These are phyloP conservation scores for Nipponia nippon DNA, from an alignment of 2,113 vertebrate species.

Conservation along the genomic window DNA sequence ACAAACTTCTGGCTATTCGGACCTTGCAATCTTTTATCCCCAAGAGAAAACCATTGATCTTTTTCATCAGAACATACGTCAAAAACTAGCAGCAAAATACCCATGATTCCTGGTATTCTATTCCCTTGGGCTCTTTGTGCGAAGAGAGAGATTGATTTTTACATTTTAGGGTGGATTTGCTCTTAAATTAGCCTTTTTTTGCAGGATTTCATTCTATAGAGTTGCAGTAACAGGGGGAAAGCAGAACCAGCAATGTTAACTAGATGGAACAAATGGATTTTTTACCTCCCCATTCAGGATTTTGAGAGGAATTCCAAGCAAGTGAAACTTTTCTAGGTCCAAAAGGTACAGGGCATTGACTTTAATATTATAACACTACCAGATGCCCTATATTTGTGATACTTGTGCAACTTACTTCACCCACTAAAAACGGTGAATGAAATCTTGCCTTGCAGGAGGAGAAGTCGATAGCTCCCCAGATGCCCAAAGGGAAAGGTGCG, in stretches of 20 bases:
- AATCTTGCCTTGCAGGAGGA: not conserved
- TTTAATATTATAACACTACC: not conserved
- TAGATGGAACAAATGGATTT: not conserved
- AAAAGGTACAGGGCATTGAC: not conserved
- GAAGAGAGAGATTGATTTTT: slow-evolving; percentile 55
- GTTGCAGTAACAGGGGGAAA: not conserved
- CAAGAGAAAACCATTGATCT: slow-evolving; percentile 45
- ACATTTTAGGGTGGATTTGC: slow-evolving; percentile 53
- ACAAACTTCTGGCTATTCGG: not conserved
- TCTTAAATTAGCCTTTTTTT: slow-evolving; percentile 37
- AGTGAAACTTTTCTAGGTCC: not conserved
- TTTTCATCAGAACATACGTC: slow-evolving; percentile 52
- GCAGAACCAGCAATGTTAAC: not conserved
- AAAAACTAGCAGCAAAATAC: slow-evolving; percentile 51
- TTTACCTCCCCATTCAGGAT: not conserved
- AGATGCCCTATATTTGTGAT: not conserved
- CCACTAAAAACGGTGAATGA: not conserved
- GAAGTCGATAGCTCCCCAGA: not conserved
- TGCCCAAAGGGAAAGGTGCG: rapidly evolving
- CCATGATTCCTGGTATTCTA: not conserved
- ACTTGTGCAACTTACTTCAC: not conserved
- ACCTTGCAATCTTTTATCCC: slow-evolving; percentile 7
- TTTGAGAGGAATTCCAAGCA: not conserved
- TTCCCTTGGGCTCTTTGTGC: not conserved
- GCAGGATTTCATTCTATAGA: slow-evolving; percentile 1